Conservation (phyloP, 2,113 vertebrate species). For the Carassius auratus region DNA sequence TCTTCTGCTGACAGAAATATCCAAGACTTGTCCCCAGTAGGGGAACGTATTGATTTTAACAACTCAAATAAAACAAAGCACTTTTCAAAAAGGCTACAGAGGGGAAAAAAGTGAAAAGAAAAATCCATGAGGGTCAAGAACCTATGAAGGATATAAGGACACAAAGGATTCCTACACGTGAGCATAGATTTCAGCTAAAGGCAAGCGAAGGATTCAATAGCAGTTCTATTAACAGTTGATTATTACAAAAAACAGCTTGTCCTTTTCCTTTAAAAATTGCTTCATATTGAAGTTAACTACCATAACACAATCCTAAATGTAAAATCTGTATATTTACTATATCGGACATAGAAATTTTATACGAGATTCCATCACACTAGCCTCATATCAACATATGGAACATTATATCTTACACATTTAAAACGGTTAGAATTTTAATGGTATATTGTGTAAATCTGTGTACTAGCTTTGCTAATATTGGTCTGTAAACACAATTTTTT, state of each 20-base stretch:
- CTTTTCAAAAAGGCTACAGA: slow-evolving; percentile 36
- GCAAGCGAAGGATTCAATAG: neutral
- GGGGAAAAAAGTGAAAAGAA: slow-evolving; percentile 34
- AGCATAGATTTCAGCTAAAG: slow-evolving; percentile 20
- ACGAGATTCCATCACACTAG: neutral
- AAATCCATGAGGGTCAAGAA: slow-evolving; percentile 44
- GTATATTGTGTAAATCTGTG: neutral
- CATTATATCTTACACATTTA: neutral
- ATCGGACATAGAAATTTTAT: neutral
- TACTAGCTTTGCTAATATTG: neutral
- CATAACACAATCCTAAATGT: neutral
- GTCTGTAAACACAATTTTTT: neutral
- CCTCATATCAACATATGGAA: neutral
- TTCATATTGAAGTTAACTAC: neutral
- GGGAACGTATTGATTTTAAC: slow-evolving; percentile 46
- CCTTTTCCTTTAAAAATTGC: neutral
- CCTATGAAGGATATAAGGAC: slow-evolving; percentile 21
- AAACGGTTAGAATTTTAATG: neutral
- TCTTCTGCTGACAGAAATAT: slow-evolving; percentile 51
- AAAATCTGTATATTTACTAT: neutral
- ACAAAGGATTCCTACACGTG: slow-evolving; percentile 27
- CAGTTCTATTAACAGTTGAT: neutral
- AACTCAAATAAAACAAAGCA: slow-evolving; percentile 43
- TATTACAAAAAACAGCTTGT: neutral
- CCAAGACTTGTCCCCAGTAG: slow-evolving; percentile 35